phyloP scores from a whole-genome alignment of 2,113 vertebrate genomes.

The Illadopsis cleaveri region DNA sequence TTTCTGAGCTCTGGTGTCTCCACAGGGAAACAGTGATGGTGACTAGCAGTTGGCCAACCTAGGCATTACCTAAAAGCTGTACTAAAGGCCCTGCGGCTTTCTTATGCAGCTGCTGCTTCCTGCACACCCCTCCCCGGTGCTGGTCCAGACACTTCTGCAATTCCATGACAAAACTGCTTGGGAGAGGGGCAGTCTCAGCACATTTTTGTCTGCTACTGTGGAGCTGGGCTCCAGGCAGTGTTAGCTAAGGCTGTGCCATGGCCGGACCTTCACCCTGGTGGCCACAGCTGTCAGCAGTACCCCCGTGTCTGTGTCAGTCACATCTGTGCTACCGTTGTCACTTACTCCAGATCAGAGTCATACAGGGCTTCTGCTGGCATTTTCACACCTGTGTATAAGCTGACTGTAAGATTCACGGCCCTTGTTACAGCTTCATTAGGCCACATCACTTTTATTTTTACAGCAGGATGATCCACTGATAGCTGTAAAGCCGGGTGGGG shows the following conservation, averaged over 20 bases:
- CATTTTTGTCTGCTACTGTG: rapidly evolving
- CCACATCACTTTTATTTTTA: conserved; percentile 30
- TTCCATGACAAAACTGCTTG: rapidly evolving
- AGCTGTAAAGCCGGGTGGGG: conserved; percentile 26
- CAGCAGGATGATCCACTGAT: background rate
- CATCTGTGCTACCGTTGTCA: background rate
- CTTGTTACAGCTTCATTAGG: conserved; percentile 43
- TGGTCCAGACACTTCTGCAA: rapidly evolving
- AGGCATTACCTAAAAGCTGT: background rate
- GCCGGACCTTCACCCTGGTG: background rate
- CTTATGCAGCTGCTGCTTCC: background rate
- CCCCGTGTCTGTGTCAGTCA: background rate
- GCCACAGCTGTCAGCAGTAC: background rate
- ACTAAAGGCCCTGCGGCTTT: background rate
- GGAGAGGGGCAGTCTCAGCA: background rate
- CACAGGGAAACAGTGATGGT: background rate
- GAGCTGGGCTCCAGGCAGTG: background rate
- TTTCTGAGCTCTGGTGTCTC: background rate
- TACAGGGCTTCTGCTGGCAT: background rate
- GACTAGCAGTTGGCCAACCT: rapidly evolving
- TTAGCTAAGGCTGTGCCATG: background rate
- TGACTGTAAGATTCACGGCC: background rate
- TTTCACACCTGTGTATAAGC: background rate
- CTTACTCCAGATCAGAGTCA: background rate
- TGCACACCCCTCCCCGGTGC: background rate